Evolutionary conservation across 2,113 vertebrate genomes (phyloP).

Genomic region (Clinocottus analis): DNA sequence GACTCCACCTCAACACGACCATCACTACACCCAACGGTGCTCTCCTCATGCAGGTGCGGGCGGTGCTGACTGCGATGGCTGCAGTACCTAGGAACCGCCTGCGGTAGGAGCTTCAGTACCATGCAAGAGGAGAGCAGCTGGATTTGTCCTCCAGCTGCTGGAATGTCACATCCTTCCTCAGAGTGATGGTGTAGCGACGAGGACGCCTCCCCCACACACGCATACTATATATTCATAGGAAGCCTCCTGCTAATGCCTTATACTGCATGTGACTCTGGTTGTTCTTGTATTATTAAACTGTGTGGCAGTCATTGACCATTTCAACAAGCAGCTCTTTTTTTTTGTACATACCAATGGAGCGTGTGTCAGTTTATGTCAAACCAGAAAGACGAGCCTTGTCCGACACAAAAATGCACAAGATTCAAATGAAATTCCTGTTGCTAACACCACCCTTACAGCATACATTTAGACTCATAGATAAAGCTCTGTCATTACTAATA

Average conservation of each 20-base stretch:
- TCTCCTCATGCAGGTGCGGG: conserved; percentile 1
- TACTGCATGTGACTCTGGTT: background rate
- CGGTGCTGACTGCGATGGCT: conserved; percentile 5
- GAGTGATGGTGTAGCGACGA: conserved; percentile 38
- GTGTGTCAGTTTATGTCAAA: background rate
- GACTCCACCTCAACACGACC: conserved; percentile 8
- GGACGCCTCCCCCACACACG: conserved; percentile 19
- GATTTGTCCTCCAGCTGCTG: conserved; percentile 57
- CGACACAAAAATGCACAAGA: background rate
- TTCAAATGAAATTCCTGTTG: background rate
- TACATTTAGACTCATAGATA: background rate
- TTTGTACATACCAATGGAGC: background rate
- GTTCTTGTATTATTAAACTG: background rate
- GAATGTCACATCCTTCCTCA: conserved; percentile 38
- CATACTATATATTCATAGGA: background rate
- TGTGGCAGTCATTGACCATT: background rate
- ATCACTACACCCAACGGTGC: background rate
- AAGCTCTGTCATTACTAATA: background rate
- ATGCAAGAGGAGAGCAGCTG: conserved; percentile 34
- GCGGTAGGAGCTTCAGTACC: conserved; percentile 38
- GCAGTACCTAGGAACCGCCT: conserved; percentile 40
- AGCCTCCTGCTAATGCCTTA: conserved; percentile 6
- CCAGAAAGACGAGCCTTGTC: background rate
- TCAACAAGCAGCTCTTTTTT: background rate
- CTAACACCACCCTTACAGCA: background rate